Evolutionary conservation across 2,113 vertebrate species (phyloP), one percentile per base, ranked within the genome.

Genomic region (Platycercus adscitus): DNA sequence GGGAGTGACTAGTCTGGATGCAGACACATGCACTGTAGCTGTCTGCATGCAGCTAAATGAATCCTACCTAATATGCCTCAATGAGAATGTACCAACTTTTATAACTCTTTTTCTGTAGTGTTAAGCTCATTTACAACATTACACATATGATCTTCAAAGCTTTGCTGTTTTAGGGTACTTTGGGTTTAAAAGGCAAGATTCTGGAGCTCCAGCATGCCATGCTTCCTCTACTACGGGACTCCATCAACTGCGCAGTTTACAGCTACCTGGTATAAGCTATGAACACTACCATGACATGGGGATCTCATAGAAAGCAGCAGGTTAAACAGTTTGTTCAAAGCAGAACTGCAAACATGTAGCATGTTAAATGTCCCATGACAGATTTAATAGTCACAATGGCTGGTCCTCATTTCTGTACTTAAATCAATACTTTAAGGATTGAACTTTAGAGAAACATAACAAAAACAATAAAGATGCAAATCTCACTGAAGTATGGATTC

Each of bases 81-180:
- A 56, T 49, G 9, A 81, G 5, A 20, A 64, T 0, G 1, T 35
- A 61, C 2, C 4, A 61, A 1, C 7, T 72, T 73, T 43, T 64
- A 17, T 11, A 88, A 46, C 4, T 29, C 0, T 31, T 25, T 11
- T 66, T 65, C 25, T 87, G 7, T 60, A 64, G 1, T 25, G 37
- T 39, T 33, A 61, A 49, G 6, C 7, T 61, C 2, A 35, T 20
- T 88, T 18, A 26, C 26, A 31, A 37, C 6, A 50, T 64, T 91
- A 19, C 6, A 33, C 0, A 28, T 35, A 12, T 2, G 4, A 10
- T 21, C 8, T 56, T 35, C 8, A 1, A 21, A 72, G 4, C 13
- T 79, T 53, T 71, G 4, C 3, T 60, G 13, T 52, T 88, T 77
- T 52, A 13, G 8, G 10, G 7, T 4, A 50, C 4, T 43, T 49